Base-by-base conservation (phyloP, 2,888 invertebrate species). In the Drosophila mettleri region DNA sequence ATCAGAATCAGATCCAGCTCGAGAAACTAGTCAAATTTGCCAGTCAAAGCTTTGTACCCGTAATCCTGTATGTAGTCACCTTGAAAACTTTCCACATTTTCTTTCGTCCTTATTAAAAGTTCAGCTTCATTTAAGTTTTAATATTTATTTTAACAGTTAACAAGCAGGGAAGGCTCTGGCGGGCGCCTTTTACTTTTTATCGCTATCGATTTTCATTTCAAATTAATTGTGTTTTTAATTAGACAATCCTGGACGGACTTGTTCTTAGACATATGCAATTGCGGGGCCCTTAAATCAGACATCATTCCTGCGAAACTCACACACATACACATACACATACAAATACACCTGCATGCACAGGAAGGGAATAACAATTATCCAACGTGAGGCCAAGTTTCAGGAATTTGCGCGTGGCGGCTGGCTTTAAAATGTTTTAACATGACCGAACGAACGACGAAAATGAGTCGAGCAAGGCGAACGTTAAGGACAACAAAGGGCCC, bases 341-440 rank as follows among this genome's bases (percentile, higher is more conserved):
- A 48, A 22, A 14, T 18, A 18, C 34, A 24, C 36, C 18, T 29
- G n/a, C n/a, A n/a, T n/a, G n/a, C 4, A 27, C 2, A 27, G 7
- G 12, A 10, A 20, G 31, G 41, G 68, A 58, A 69, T 68, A 80
- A 83, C 73, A 69, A 74, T 71, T 76, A 78, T 69, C 66, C 65
- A 61, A 54, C 31, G 74, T 59, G 48, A 51, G 48, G 45, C 55
- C 59, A 69, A 65, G 43, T 72, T 72, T 55, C 69, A 70, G 68
- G 67, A 80, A 75, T 80, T 72, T 69, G 53, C 86, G 80, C 80
- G 69, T 78, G 65, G 78, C 65, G 65, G 78, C 65, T 72, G 76
- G 69, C 78, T 82, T 70, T 80, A 57, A 74, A 78, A 81, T 78
- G 76, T 72, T 78, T 80, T 66, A 59, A 73, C 70, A 69, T 60